Evolutionary conservation across 2,888 invertebrate genomes (phyloP).

Genomic region (Crematogaster levior): DNA sequence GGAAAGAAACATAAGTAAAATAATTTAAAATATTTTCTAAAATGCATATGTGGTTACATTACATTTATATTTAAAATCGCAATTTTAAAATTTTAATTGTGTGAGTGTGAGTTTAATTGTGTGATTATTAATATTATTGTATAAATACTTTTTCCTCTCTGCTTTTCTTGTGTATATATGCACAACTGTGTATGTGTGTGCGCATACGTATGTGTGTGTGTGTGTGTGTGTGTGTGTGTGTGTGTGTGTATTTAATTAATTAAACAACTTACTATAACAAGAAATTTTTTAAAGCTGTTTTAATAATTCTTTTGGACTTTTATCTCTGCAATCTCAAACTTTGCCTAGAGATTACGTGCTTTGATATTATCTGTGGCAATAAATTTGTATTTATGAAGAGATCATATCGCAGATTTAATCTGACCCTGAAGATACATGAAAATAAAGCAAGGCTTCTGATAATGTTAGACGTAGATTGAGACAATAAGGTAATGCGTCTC

Average conservation of each 20-base stretch:
- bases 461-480: slow-evolving; percentile 77
- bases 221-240: neutral
- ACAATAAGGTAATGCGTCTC: slow-evolving; percentile 76
- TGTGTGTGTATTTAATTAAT: neutral
- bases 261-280: neutral
- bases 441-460: slow-evolving; percentile 81
- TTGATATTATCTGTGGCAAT: neutral
- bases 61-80: neutral
- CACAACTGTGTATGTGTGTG: too few relatives aligned
- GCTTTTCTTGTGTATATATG: neutral
- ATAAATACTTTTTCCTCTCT: neutral
- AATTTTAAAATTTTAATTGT: slow-evolving; percentile 3
- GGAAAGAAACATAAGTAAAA: neutral
- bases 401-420: slow-evolving; percentile 63
- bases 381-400: slow-evolving; percentile 59
- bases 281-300: neutral
- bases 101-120: too few relatives aligned
- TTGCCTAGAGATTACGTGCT: neutral
- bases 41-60: neutral
- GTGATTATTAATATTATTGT: neutral
- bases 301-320: neutral
- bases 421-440: slow-evolving; percentile 74
- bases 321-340: neutral
- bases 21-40: neutral
- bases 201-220: too few relatives aligned